These are phyloP conservation scores for Polypedilum pembai DNA, from an alignment of 1,140 invertebrate genomes.

Conservation along the genomic window DNA sequence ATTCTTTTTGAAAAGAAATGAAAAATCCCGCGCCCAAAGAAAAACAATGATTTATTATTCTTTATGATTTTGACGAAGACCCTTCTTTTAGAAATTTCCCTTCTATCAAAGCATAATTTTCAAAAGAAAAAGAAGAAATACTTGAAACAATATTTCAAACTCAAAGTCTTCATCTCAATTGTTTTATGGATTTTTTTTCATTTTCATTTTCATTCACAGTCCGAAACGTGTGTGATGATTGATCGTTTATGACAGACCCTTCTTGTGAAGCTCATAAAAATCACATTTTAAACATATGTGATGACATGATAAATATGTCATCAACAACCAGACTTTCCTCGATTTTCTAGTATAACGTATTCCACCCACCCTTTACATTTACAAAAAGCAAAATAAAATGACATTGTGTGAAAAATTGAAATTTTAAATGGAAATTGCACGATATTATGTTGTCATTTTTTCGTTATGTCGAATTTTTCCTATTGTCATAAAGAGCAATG, in stretches of 20 bases:
- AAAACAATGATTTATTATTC: background rate
- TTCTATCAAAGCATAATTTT: background rate
- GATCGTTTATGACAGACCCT: background rate
- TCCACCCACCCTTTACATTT: background rate
- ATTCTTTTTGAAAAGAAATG: background rate
- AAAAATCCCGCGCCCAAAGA: background rate
- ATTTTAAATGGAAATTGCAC: background rate
- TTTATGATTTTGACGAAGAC: background rate
- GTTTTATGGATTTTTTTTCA: no score
- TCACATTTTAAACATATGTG: constrained; percentile 18
- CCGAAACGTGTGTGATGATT: background rate
- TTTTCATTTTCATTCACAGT: no score
- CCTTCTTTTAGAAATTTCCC: background rate
- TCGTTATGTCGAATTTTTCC: no score
- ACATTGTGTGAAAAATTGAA: no score
- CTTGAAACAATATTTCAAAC: background rate
- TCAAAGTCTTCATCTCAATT: no score
- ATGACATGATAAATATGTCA: constrained; percentile 18
- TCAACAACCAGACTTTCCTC: background rate
- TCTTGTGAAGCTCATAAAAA: background rate
- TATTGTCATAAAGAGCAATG: no score
- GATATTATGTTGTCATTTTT: background rate
- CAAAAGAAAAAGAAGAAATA: background rate
- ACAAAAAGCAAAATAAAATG: background rate
- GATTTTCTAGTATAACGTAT: background rate